Evolutionary conservation across 1,140 invertebrate genomes (phyloP).

Genomic region (Bombus vancouverensis): DNA sequence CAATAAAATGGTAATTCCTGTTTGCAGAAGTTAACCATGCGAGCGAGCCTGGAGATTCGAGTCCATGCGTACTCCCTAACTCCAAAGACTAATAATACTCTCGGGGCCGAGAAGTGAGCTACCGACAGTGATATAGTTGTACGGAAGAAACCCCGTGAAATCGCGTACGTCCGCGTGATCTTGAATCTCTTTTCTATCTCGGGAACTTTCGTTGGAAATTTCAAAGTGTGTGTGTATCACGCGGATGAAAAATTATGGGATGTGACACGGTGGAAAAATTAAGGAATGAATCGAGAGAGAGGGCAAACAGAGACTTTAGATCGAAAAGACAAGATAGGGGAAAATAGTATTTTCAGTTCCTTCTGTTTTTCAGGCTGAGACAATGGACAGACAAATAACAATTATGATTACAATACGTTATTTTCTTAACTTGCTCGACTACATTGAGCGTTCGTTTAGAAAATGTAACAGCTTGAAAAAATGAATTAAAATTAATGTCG

Average conservation of each 20-base stretch:
- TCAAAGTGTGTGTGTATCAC: not conserved
- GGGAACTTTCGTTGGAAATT: not conserved
- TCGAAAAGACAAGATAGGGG: not conserved
- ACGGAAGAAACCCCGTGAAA: conserved; percentile 42
- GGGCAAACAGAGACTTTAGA: not conserved
- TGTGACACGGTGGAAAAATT: not conserved
- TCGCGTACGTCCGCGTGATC: conserved; percentile 8
- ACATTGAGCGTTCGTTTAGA: no score
- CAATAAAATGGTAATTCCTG: conserved; percentile 85
- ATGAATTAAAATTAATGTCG: not conserved
- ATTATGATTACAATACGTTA: no score
- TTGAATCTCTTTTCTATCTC: not conserved
- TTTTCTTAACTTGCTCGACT: no score
- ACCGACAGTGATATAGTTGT: conserved; percentile 75
- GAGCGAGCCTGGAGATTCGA: conserved; percentile 81
- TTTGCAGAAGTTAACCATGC: conserved; percentile 84
- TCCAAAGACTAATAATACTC: conserved; percentile 79
- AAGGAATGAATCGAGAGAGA: not conserved
- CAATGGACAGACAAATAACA: not conserved
- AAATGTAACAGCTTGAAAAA: no score
- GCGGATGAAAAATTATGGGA: not conserved
- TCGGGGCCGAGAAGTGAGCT: conserved; percentile 62
- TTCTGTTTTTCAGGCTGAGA: not conserved
- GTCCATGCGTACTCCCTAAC: conserved; percentile 80
- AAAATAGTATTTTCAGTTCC: not conserved